These are phyloP conservation scores for Ophonus ardosiacus DNA, from an alignment of 2,888 invertebrate species.

Conservation along the genomic window DNA sequence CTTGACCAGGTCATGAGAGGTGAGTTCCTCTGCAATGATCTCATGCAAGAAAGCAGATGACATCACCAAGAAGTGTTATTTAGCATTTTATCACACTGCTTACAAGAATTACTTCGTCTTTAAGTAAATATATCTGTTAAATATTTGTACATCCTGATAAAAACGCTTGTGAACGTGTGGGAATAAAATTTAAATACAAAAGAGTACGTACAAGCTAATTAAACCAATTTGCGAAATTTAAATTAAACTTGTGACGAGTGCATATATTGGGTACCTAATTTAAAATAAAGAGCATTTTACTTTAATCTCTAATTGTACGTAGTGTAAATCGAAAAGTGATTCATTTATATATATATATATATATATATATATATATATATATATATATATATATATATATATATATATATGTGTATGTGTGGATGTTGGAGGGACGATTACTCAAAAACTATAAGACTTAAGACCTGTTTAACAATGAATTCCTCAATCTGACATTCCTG, in stretches of 20 bases:
- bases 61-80: conserved; percentile 6
- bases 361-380: no score
- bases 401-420: no score
- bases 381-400: no score
- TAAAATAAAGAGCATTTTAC: no score
- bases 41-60: conserved; percentile 25
- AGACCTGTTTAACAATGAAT: no score
- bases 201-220: not conserved
- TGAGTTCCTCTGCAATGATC: not conserved
- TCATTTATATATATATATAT: no score
- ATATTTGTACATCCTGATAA: not conserved
- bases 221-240: not conserved
- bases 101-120: not conserved
- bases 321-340: no score
- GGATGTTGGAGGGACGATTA: no score
- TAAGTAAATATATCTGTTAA: not conserved
- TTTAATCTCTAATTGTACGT: no score
- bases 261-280: no score
- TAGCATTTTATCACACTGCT: conserved; percentile 15
- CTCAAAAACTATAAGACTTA: no score
- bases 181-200: not conserved
- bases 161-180: not conserved
- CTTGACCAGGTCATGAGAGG: not conserved
- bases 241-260: not conserved
- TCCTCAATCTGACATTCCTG: no score